phyloP scores from a whole-genome alignment of 2,113 vertebrate genomes.

The Malurus cyaneus region DNA sequence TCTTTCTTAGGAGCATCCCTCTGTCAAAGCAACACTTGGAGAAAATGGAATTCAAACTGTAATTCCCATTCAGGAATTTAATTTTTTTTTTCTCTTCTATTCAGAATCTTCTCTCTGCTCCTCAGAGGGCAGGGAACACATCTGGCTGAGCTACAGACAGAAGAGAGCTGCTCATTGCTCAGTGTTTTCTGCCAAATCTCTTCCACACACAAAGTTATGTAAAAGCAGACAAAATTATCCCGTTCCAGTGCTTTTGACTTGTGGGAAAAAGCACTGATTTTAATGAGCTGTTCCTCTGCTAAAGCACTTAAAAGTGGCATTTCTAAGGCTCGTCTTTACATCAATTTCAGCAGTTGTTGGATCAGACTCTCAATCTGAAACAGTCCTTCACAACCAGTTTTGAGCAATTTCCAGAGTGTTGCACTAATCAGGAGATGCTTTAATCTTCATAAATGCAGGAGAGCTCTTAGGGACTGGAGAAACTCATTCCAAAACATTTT shows the following conservation, averaged over 20 bases:
- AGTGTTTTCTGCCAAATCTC: not conserved
- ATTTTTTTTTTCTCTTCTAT: not conserved
- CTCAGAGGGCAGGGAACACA: not conserved
- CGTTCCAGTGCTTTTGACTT: not conserved
- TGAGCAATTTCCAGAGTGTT: not conserved
- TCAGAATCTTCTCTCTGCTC: not conserved
- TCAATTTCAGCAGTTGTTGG: not conserved
- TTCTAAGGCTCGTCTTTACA: not conserved
- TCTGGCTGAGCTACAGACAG: not conserved
- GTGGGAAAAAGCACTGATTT: not conserved
- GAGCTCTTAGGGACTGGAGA: not conserved
- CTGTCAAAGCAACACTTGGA: not conserved
- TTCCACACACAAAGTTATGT: not conserved
- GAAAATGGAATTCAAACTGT: not conserved
- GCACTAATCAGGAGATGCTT: slow-evolving; percentile 31
- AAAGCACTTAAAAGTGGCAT: not conserved
- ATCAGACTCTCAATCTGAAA: not conserved
- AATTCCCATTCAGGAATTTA: not conserved
- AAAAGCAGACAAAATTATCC: not conserved
- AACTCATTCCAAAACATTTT: not conserved
- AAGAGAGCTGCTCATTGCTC: not conserved
- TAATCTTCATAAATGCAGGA: slow-evolving; percentile 34
- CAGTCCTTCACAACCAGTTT: slow-evolving; percentile 29
- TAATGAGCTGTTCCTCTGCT: slow-evolving; percentile 20
- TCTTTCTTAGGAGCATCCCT: not conserved